Evolutionary conservation across 1,140 invertebrate genomes (phyloP), one percentile per base, ranked within the genome.

Genomic region (Popillia japonica): DNA sequence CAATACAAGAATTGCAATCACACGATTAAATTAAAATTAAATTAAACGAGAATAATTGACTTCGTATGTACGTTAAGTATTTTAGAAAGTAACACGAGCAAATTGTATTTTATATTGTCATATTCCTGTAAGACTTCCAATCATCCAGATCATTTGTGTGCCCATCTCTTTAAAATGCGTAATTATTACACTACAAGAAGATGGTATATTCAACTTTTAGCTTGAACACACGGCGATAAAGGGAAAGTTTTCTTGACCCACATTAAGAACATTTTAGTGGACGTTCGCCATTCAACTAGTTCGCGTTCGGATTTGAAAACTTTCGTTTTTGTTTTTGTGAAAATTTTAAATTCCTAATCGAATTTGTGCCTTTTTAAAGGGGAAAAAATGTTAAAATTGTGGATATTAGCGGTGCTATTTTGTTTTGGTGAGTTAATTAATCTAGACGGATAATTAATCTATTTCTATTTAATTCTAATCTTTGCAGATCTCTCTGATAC

Each of bases 391-490:
- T n/a, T 17, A 3, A n/a, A 17, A n/a, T 55, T 55, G 7, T 55
- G 48, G 11, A n/a, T 55, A 55, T 6, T 55, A 17, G n/a, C 17
- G 0, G 14, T 17, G 3, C 48, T 55, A n/a, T 6, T 17, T 6
- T n/a, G n/a, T n/a, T n/a, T 55, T n/a, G 48, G 48, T 55, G 14
- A 55, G 48, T 55, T 17, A 34, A 2, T 61, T 81, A 23, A 77
- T 88, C 88, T 78, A n/a, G n/a, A n/a, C n/a, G n/a, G n/a, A n/a
- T 80, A 90, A 88, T 78, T 83, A 82, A 81, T 0, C 84, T 48
- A 10, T 14, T 48, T 14, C 10, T 48, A n/a, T 14, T 14, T 7
- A 48, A 14, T 2, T 48, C 8, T 48, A 27, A 27, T 34, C 11
- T 68, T 23, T 23, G 2, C 11, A 27, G 20, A 17, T 41, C 6